Conservation (phyloP, 2,797 vertebrate genomes). For the Oryzias dopingdopingensis region DNA sequence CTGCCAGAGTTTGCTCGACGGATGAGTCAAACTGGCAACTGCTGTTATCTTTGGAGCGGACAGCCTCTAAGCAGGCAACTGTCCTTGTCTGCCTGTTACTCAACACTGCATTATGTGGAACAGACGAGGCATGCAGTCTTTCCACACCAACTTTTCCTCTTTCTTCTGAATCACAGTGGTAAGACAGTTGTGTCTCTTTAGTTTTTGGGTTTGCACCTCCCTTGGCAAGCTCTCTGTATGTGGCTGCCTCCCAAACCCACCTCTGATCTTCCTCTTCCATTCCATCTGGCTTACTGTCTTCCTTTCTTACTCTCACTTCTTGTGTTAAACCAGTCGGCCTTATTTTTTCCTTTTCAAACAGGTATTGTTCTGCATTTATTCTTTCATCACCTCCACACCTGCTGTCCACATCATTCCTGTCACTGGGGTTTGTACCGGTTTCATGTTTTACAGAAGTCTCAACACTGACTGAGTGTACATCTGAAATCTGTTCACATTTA, state of each 20-base stretch:
- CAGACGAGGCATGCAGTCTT: constrained; percentile 8
- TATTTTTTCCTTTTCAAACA: constrained; percentile 7
- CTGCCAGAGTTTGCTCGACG: constrained; percentile 55
- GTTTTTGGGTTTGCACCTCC: constrained; percentile 8
- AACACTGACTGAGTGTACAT: constrained; percentile 49
- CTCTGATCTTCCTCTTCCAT: constrained; percentile 10
- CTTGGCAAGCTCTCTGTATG: constrained; percentile 8
- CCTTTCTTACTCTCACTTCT: constrained; percentile 8
- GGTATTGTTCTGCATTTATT: constrained; percentile 8
- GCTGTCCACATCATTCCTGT: constrained; percentile 6
- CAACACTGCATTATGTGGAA: constrained; percentile 41
- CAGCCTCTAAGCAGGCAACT: constrained; percentile 22
- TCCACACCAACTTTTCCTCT: constrained; percentile 9
- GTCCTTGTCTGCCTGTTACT: constrained; percentile 39
- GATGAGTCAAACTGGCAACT: constrained; percentile 12
- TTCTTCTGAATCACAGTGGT: constrained; percentile 30
- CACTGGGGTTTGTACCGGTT: constrained; percentile 10
- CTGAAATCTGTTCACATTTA: constrained; percentile 65
- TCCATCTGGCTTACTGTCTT: constrained; percentile 6
- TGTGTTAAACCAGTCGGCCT: constrained; percentile 6
- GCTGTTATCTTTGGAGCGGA: constrained; percentile 28
- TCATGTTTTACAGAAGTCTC: constrained; percentile 16
- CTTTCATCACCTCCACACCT: constrained; percentile 9
- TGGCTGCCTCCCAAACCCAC: constrained; percentile 34
- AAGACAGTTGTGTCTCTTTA: constrained; percentile 3